These are phyloP conservation scores for Vanessa tameamea DNA, from an alignment of 1,140 invertebrate species.

Conservation along the genomic window DNA sequence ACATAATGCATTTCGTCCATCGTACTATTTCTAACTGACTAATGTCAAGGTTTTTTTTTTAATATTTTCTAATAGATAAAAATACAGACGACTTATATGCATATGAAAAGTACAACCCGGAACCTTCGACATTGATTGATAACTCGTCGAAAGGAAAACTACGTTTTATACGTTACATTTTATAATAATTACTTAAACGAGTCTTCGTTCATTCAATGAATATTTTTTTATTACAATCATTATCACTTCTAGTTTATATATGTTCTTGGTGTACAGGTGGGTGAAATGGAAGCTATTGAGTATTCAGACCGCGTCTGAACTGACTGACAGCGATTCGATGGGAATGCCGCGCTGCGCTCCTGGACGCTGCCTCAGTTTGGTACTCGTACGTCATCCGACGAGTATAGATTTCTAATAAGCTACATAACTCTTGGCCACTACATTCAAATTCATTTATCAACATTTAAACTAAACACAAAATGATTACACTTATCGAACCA, in stretches of 20 bases:
- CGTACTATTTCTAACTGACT: too few relatives aligned
- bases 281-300: neutral
- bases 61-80: too few relatives aligned
- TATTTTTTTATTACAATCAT: too few relatives aligned
- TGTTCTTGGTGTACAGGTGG: neutral
- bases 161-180: neutral
- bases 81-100: neutral
- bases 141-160: neutral
- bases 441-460: too few relatives aligned
- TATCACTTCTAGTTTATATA: neutral
- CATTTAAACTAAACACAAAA: too few relatives aligned
- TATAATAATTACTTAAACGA: neutral
- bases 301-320: neutral
- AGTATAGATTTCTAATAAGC: too few relatives aligned
- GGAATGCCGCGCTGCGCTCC: neutral
- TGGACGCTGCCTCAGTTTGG: neutral
- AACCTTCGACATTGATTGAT: constrained; percentile 39
- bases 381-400: neutral
- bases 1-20: too few relatives aligned
- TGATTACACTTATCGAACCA: neutral
- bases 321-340: constrained; percentile 5
- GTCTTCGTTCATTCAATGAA: neutral
- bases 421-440: too few relatives aligned
- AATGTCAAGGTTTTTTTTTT: too few relatives aligned
- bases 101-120: constrained; percentile 12